Conservation (phyloP, 1,140 invertebrate species). For the Drosophila littoralis region DNA sequence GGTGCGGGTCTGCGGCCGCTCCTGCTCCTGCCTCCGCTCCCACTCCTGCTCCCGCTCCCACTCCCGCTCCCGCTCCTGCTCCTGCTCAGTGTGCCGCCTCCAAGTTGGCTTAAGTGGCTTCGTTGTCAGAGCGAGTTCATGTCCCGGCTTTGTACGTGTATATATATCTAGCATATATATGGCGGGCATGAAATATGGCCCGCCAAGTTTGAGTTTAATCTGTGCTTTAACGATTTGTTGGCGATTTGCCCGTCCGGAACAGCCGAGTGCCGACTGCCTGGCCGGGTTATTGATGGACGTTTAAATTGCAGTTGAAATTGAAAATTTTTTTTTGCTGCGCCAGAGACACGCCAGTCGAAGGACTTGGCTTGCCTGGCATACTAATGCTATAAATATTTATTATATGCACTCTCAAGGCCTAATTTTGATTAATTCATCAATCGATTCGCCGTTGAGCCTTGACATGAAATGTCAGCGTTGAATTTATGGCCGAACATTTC, state of each 20-base stretch:
- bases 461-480: constrained; percentile 72
- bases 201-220: constrained; percentile 49
- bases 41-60: background rate
- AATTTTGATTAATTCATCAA: constrained; percentile 80
- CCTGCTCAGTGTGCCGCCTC: constrained; percentile 6
- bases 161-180: background rate
- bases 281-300: constrained; percentile 67
- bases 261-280: background rate
- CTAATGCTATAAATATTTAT: constrained; percentile 76
- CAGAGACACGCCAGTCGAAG: constrained; percentile 31
- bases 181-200: constrained; percentile 53
- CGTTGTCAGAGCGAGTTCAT: constrained; percentile 66
- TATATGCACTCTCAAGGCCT: constrained; percentile 73
- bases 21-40: too few relatives aligned
- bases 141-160: constrained; percentile 26
- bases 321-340: constrained; percentile 30
- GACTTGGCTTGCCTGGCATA: constrained; percentile 30
- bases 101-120: constrained; percentile 76
- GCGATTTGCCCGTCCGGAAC: constrained; percentile 12
- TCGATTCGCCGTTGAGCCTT: constrained; percentile 71
- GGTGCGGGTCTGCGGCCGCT: background rate
- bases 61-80: background rate
- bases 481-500: constrained; percentile 71
- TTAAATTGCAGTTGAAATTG: constrained; percentile 80
- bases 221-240: constrained; percentile 48